Conservation (phyloP, 2,888 invertebrate species). For the Drosophila subquinaria region DNA sequence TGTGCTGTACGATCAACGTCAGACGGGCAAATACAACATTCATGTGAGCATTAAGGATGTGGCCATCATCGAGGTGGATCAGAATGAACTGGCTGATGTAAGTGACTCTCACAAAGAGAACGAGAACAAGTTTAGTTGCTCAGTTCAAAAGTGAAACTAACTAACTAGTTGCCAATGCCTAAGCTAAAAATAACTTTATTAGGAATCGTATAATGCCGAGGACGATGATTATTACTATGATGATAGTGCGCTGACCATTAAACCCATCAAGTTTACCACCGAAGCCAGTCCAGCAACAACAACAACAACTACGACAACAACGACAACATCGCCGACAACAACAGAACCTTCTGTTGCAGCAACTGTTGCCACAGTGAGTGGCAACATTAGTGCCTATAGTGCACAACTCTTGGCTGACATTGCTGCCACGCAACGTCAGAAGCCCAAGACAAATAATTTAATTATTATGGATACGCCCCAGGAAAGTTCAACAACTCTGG, state of each 20-base stretch:
- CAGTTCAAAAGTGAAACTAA: conserved; percentile 35
- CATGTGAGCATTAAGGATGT: conserved; percentile 92
- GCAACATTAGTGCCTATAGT: conserved; percentile 51
- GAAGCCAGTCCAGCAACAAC: conserved; percentile 30
- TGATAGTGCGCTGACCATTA: conserved; percentile 83
- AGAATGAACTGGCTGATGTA: conserved; percentile 83
- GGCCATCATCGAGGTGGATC: conserved; percentile 88
- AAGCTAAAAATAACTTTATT: conserved; percentile 67
- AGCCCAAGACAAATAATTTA: conserved; percentile 57
- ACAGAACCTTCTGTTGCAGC: conserved; percentile 17
- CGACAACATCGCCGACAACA: conserved; percentile 38
- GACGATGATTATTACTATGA: conserved; percentile 84
- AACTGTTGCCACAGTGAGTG: conserved; percentile 11
- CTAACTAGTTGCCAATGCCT: conserved; percentile 40
- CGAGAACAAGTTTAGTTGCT: conserved; percentile 16
- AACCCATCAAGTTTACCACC: conserved; percentile 76
- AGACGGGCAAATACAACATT: conserved; percentile 92
- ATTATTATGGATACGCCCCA: conserved; percentile 64
- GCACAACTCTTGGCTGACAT: conserved; percentile 71
- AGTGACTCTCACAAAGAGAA: conserved; percentile 35
- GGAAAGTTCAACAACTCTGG: conserved; percentile 39
- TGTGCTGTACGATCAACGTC: conserved; percentile 89
- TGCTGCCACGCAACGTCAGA: conserved; percentile 44
- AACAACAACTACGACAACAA: conserved; percentile 28
- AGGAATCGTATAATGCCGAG: conserved; percentile 78